Evolutionary conservation across 2,888 invertebrate species (phyloP).

Genomic region (Crossocerus cetratus): DNA sequence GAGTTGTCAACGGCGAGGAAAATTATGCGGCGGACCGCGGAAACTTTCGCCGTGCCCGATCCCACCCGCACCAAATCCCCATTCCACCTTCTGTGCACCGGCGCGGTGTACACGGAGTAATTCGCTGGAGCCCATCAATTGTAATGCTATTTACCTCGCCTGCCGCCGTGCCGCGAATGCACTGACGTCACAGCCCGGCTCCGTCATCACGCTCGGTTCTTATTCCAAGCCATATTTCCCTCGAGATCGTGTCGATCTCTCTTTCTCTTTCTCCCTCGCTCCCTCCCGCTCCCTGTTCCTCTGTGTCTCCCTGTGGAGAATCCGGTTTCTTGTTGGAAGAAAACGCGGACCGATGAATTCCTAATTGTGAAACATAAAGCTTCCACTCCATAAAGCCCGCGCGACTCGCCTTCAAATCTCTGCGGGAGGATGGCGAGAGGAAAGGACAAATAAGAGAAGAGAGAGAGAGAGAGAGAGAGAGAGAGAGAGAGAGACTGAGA

Average conservation of each 20-base stretch:
- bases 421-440: not conserved
- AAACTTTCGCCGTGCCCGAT: not conserved
- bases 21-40: conserved; percentile 33
- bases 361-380: conserved; percentile 48
- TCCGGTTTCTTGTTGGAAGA: conserved; percentile 21
- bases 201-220: conserved; percentile 34
- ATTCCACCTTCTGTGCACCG: too few relatives aligned
- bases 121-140: conserved; percentile 27
- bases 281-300: too few relatives aligned
- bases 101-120: not conserved
- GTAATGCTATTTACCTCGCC: conserved; percentile 38
- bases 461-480: too few relatives aligned
- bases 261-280: too few relatives aligned
- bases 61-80: not conserved
- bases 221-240: conserved; percentile 55
- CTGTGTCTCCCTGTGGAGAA: conserved; percentile 17
- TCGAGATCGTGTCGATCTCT: conserved; percentile 15
- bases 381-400: conserved; percentile 4
- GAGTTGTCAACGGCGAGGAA: conserved; percentile 28
- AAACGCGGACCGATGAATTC: conserved; percentile 48
- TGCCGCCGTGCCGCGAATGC: conserved; percentile 14
- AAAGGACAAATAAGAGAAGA: too few relatives aligned
- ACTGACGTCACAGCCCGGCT: conserved; percentile 27
- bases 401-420: not conserved
- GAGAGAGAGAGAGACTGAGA: too few relatives aligned